A percentile compares a stretch with the other conserved stretches of the same genome.
Conservation (phyloP, 64 coral and sea anemone species). For the Montipora sp. region DNA sequence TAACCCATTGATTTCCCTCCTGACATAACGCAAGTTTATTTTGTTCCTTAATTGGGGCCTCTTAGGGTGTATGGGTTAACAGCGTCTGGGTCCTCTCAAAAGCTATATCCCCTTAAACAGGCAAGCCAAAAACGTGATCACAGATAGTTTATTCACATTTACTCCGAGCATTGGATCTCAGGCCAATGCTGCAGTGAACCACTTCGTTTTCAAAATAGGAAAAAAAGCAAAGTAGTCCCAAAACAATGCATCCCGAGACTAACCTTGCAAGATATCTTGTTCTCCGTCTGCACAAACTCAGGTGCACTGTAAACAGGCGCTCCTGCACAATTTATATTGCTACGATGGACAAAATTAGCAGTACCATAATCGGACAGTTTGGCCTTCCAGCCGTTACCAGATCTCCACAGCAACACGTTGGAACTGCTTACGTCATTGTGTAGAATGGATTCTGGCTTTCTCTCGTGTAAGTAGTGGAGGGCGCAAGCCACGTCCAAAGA, state of each 20-base stretch:
- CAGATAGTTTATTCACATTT: too few species aligned
- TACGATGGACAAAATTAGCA: slow-evolving; percentile 19
- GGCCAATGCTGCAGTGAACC: too few species aligned
- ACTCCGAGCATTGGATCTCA: too few species aligned
- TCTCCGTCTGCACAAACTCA: background rate
- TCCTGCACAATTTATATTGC: slow-evolving; percentile 1
- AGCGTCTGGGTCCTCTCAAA: too few species aligned
- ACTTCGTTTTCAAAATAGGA: too few species aligned
- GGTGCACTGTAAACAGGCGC: slow-evolving; percentile 1
- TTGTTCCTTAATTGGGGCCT: too few species aligned
- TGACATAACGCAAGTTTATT: too few species aligned
- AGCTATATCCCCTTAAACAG: too few species aligned
- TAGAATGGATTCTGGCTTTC: slow-evolving; percentile 51
- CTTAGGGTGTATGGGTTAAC: too few species aligned
- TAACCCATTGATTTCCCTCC: too few species aligned
- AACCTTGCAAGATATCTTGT: background rate
- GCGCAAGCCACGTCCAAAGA: background rate
- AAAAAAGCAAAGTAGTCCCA: too few species aligned
- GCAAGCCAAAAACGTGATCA: too few species aligned
- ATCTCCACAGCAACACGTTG: slow-evolving; percentile 66
- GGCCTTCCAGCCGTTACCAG: slow-evolving; percentile 19
- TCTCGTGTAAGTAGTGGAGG: background rate
- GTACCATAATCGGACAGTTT: slow-evolving; percentile 78
- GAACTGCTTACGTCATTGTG: slow-evolving; percentile 69
- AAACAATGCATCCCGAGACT: background rate